Evolutionary conservation across 35 echinoderm and acorn worm genomes (phyloP), one percentile per base, ranked within the genome.

Genomic region (Patiria miniata): DNA sequence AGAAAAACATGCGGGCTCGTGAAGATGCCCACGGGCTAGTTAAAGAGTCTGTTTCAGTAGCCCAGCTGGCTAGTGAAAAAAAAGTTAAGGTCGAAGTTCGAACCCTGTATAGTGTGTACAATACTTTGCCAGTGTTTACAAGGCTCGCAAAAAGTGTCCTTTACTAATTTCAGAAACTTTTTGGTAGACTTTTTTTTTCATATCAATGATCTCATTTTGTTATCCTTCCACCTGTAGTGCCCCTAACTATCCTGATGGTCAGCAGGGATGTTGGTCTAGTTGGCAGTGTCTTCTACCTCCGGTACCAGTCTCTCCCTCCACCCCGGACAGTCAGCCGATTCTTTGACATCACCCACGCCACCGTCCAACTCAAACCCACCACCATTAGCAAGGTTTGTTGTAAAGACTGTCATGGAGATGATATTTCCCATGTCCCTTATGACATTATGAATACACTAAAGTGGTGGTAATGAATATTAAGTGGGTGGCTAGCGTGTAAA

Each of bases 291-390:
- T 85, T 92, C 38, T 93, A 91, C 68, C 85, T 94, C 37, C 84
- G 95, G 29, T 97, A 93, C 78, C 86, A 91, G 83, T 97, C 95
- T 5, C 77, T 97, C 65, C 69, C 88, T 1, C 85, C 88, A 8
- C 95, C 95, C 21, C 83, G 91, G 18, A 94, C 91, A 19, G 12
- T 91, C 2, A 58, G 80, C 7, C 87, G 91, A 61, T 97, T 85
- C 81, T 97, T 97, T 91, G 95, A 97, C 84, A 22, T 91, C 17
- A 90, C 91, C 26, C 91, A 97, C 86, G 92, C 92, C 1, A 97
- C 95, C 4, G 86, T 97, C 2, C 79, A 97, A 77, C 40, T 97
- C 59, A 87, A 93, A 87, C 95, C 95, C 3, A 93, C 91, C 40
- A 89, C 91, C 61, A 90, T 97, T 37, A 93, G 95, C 33, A 97